phyloP scores from a whole-genome alignment of 92 coral and sea anemone species.

The Siderastrea radians region DNA sequence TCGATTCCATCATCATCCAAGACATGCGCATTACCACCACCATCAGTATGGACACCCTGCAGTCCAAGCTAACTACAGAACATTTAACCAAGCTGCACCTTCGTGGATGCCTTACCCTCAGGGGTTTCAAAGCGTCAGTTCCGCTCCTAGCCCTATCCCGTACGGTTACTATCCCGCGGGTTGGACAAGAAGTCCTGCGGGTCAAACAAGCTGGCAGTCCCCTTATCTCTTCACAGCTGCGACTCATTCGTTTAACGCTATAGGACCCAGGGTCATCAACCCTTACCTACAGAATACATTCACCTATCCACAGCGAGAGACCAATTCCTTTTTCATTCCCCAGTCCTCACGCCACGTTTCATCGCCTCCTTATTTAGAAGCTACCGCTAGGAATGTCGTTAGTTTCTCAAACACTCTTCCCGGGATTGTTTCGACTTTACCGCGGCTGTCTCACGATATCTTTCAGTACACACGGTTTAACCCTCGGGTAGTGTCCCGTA shows the following conservation, averaged over 20 bases:
- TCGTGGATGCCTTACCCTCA: slow-evolving; percentile 15
- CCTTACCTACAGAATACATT: slow-evolving; percentile 4
- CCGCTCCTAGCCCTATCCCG: neutral
- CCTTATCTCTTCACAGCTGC: neutral
- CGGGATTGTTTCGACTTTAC: neutral
- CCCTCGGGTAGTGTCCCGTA: slow-evolving; percentile 1
- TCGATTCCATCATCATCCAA: slow-evolving; percentile 18
- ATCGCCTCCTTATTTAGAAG: slow-evolving; percentile 4
- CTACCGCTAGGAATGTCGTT: slow-evolving; percentile 8
- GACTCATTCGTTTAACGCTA: neutral
- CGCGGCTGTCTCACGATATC: slow-evolving; percentile 7
- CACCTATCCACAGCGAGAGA: slow-evolving; percentile 1
- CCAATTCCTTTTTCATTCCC: slow-evolving; percentile 32
- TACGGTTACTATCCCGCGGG: neutral
- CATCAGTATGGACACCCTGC: slow-evolving; percentile 5
- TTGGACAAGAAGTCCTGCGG: neutral
- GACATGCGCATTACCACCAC: slow-evolving; percentile 12
- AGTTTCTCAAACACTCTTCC: slow-evolving; percentile 4
- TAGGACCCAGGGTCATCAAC: slow-evolving; percentile 4
- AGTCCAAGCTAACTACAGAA: slow-evolving; percentile 20
- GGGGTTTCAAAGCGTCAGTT: neutral
- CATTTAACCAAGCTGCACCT: slow-evolving; percentile 6
- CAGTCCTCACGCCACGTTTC: neutral
- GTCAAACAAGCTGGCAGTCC: slow-evolving; percentile 24
- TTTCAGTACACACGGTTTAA: slow-evolving; percentile 16